Conservation (phyloP, 2,888 invertebrate genomes). For the Pyrrhia umbra region DNA sequence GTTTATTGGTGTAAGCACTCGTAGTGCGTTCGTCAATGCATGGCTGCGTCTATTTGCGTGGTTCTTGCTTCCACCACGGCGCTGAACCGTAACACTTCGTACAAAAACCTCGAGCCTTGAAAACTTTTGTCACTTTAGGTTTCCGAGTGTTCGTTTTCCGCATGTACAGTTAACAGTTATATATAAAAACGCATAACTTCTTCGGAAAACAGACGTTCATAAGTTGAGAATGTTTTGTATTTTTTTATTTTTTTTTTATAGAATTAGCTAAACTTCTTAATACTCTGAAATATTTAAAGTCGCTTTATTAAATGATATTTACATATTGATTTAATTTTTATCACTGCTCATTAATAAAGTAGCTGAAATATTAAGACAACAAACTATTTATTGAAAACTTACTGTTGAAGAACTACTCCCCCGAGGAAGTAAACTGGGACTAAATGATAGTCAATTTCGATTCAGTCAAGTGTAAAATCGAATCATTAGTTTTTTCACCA, state of each 20-base stretch:
- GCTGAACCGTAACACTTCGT: slow-evolving; percentile 51
- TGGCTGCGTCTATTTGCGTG: slow-evolving; percentile 57
- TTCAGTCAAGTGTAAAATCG: slow-evolving; percentile 71
- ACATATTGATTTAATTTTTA: too few species aligned
- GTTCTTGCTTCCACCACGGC: slow-evolving; percentile 40
- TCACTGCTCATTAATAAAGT: too few species aligned
- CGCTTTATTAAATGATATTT: too few species aligned
- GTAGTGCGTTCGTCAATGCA: slow-evolving; percentile 37
- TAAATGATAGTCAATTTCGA: slow-evolving; percentile 57
- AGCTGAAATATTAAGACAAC: background rate
- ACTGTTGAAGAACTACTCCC: slow-evolving; percentile 37
- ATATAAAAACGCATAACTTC: slow-evolving; percentile 1
- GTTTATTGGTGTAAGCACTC: slow-evolving; percentile 10
- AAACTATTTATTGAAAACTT: background rate
- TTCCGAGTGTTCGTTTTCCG: slow-evolving; percentile 61
- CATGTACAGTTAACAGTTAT: slow-evolving; percentile 23
- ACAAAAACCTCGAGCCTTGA: slow-evolving; percentile 61
- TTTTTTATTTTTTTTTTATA: background rate
- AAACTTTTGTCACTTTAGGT: slow-evolving; percentile 49
- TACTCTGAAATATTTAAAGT: too few species aligned
- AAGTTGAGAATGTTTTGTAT: too few species aligned
- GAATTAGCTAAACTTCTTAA: too few species aligned
- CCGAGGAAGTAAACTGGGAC: slow-evolving; percentile 56
- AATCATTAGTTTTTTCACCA: slow-evolving; percentile 63
- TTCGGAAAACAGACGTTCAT: slow-evolving; percentile 2